Evolutionary conservation across 2,888 invertebrate species (phyloP), one percentile per base, ranked within the genome.

Genomic region (Melangyna quadrimaculata): DNA sequence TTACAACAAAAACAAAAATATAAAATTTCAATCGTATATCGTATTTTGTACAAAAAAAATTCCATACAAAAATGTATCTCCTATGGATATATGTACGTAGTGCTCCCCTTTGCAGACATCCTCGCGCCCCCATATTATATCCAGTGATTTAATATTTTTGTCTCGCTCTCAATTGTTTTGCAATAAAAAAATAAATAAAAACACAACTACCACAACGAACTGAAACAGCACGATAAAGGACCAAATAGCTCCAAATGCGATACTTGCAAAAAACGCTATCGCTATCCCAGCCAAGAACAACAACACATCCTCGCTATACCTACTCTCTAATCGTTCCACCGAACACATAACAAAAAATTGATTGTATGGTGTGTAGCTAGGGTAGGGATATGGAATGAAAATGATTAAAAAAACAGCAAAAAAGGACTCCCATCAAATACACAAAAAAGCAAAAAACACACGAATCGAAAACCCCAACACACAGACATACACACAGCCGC

Each of bases 91-190:
- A 35, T 59, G 22, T 22, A 14, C 10, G 19, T 14, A 29, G 22
- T 5, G n/a, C 48, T 53, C 53, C 22, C 48, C 57, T 14, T 3
- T 10, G 0, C 35, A 51, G n/a, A 22, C 32, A 67, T 2, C 43
- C 32, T 5, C 27, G 0, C n/a, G n/a, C 27, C 19, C 3, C 9
- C 12, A 32, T 14, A 37, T 35, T 10, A 32, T 14, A 37, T 35
- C 37, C 17, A 17, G 59, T 75, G 71, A 79, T 77, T 81, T 73
- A 81, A 75, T 81, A 78, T 78, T 81, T 86, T 78, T 70, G 77
- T 81, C 86, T 78, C 86, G 72, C 86, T 86, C 70, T 55, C 77
- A 86, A 86, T 86, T 86, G 72, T 77, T 86, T 86, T 81, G 65
- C 72, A 81, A 78, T 78, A 73, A 67, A 78, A 67, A 57, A 65